Conservation (phyloP, 2,888 invertebrate species). For the Parnassius smintheus region DNA sequence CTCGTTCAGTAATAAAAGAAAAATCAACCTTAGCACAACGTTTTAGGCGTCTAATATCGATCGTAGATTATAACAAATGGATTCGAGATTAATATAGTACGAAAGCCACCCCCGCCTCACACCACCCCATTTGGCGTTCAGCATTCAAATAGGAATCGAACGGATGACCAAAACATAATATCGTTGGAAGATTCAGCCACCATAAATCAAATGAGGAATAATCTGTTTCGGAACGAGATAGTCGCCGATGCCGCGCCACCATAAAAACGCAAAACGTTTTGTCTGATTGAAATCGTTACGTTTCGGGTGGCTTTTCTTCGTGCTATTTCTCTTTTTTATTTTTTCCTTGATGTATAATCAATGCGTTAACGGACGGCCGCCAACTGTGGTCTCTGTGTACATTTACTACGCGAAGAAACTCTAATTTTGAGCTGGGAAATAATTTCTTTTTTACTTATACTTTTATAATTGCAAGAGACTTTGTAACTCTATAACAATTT, state of each 20-base stretch:
- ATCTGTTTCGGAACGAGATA: slow-evolving; percentile 81
- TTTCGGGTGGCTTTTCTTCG: slow-evolving; percentile 64
- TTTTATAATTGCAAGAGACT: slow-evolving; percentile 71
- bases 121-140: slow-evolving; percentile 77
- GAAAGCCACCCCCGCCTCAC: slow-evolving; percentile 77
- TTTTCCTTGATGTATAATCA: slow-evolving; percentile 81
- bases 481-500: slow-evolving; percentile 52
- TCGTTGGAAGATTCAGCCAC: slow-evolving; percentile 78
- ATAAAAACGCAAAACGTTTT: slow-evolving; percentile 81
- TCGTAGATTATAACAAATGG: slow-evolving; percentile 78
- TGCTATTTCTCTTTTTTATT: slow-evolving; percentile 75
- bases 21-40: slow-evolving; percentile 60
- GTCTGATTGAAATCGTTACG: slow-evolving; percentile 79
- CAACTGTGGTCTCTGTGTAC: slow-evolving; percentile 65
- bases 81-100: slow-evolving; percentile 81
- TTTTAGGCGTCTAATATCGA: slow-evolving; percentile 58
- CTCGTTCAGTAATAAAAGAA: slow-evolving; percentile 61
- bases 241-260: slow-evolving; percentile 73
- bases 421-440: slow-evolving; percentile 79
- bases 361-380: slow-evolving; percentile 79
- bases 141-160: slow-evolving; percentile 82
- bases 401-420: slow-evolving; percentile 78
- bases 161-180: slow-evolving; percentile 82
- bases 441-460: slow-evolving; percentile 72
- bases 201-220: slow-evolving; percentile 83